Evolutionary conservation across 2,888 invertebrate genomes (phyloP).

Genomic region (Onchidella celtica): DNA sequence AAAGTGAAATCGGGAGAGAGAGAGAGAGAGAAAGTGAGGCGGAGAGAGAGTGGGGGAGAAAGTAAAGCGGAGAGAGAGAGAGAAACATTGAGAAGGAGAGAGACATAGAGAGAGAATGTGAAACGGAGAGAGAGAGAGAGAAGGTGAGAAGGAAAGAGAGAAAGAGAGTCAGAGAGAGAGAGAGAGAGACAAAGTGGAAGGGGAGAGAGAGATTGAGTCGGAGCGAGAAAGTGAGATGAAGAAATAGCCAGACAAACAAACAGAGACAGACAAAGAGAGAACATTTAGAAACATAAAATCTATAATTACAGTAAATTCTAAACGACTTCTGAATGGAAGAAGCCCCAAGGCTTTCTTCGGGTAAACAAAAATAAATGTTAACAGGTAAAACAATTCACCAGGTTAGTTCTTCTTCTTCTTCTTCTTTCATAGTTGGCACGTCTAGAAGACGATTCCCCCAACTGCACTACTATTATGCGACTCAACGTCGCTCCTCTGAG

Average conservation of each 20-base stretch:
- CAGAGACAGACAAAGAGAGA: neutral
- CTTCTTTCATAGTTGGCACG: too few species aligned
- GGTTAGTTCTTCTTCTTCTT: too few species aligned
- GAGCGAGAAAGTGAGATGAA: neutral
- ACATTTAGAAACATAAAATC: too few species aligned
- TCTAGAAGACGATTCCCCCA: too few species aligned
- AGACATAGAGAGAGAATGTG: neutral
- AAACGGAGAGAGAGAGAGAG: neutral
- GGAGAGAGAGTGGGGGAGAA: neutral
- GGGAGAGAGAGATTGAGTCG: too few species aligned
- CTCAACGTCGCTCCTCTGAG: too few species aligned
- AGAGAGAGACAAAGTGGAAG: neutral
- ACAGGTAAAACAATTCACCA: too few species aligned
- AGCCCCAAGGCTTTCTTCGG: too few species aligned
- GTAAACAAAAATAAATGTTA: too few species aligned
- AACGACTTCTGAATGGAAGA: too few species aligned
- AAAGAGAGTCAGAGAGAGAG: neutral
- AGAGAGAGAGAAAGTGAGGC: neutral
- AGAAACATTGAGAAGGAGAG: neutral
- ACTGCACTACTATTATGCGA: too few species aligned
- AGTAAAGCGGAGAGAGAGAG: neutral
- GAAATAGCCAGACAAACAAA: constrained; percentile 6
- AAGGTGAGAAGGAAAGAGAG: neutral
- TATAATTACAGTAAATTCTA: too few species aligned
- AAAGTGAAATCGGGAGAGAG: constrained; percentile 15